These are phyloP conservation scores for Apantesis nais DNA, from an alignment of 2,888 invertebrate species.

Conservation along the genomic window DNA sequence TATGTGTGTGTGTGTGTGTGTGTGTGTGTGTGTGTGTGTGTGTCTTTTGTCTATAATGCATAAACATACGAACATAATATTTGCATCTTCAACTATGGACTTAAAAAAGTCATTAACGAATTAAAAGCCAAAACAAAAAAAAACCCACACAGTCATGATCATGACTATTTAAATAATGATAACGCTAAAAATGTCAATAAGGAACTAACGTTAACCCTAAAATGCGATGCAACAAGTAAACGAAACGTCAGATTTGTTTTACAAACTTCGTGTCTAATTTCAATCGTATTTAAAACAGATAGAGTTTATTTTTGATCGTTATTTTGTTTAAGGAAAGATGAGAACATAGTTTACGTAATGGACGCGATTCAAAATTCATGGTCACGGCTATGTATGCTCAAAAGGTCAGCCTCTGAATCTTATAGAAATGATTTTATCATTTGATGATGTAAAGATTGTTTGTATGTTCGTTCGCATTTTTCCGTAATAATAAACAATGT, in stretches of 20 bases:
- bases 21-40: not conserved
- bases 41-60: not conserved
- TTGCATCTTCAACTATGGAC: not conserved
- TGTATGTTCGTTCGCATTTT: not conserved
- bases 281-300: conserved; percentile 4
- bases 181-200: conserved; percentile 57
- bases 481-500: conserved; percentile 7
- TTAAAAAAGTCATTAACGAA: conserved; percentile 1
- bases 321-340: conserved; percentile 63
- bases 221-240: conserved; percentile 63
- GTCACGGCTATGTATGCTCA: conserved; percentile 72
- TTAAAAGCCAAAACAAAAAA: not conserved
- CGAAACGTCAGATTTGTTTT: conserved; percentile 51
- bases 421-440: conserved; percentile 57
- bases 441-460: conserved; percentile 23
- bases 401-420: conserved; percentile 71
- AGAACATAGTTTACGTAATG: conserved; percentile 75
- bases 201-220: conserved; percentile 59
- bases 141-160: conserved; percentile 9
- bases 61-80: not conserved
- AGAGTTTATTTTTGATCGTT: conserved; percentile 31
- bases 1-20: not conserved
- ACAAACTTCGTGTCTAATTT: conserved; percentile 19
- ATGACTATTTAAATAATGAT: conserved; percentile 36
- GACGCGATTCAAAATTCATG: conserved; percentile 77